These are phyloP conservation scores for Berghia stephanieae DNA, from an alignment of 1,140 invertebrate genomes.

Conservation along the genomic window DNA sequence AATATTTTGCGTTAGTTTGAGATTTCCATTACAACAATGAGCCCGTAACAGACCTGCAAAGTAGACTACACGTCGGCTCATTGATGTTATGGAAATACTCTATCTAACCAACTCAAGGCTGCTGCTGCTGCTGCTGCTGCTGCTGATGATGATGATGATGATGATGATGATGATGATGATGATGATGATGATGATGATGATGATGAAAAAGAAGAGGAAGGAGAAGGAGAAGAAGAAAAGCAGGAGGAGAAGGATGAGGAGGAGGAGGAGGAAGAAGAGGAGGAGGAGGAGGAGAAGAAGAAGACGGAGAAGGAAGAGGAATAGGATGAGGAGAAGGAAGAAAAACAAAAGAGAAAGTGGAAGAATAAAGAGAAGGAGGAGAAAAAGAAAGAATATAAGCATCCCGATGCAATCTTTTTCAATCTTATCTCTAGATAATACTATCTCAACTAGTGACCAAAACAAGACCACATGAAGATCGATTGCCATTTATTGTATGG, in stretches of 20 bases:
- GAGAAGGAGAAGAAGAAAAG: background rate
- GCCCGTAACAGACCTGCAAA: no score
- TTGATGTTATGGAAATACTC: conserved; percentile 11
- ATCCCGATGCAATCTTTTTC: background rate
- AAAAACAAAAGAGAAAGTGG: background rate
- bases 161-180: conserved; percentile 1
- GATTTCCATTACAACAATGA: conserved; percentile 14
- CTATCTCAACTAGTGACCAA: no score
- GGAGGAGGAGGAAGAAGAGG: background rate
- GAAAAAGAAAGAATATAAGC: background rate
- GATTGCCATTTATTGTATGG: no score
- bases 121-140: conserved; percentile 8
- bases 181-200: background rate
- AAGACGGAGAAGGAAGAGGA: conserved; percentile 7
- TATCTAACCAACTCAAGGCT: background rate
- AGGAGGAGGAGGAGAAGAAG: background rate
- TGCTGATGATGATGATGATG: conserved; percentile 23
- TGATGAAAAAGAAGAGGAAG: background rate
- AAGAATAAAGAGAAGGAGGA: background rate
- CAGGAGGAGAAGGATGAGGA: background rate
- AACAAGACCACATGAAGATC: no score
- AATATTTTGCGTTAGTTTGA: conserved; percentile 17
- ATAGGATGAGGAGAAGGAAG: background rate
- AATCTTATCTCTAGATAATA: no score
- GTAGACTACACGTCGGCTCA: no score